These are phyloP conservation scores for Ploceus nigricollis DNA, from an alignment of 2,113 vertebrate genomes.

Conservation along the genomic window DNA sequence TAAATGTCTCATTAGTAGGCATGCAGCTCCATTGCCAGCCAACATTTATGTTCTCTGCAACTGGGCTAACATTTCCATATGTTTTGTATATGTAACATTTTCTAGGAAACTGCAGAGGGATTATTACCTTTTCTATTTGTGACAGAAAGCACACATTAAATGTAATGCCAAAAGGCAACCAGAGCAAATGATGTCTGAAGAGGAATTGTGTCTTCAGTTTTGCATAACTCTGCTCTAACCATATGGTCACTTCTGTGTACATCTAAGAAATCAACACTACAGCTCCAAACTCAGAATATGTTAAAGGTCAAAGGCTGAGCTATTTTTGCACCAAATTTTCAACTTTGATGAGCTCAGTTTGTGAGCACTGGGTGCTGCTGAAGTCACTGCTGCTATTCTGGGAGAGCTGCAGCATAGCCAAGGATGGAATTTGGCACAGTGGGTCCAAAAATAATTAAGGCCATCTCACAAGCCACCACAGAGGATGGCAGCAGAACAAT, in stretches of 20 bases:
- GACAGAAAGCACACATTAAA: conserved; percentile 46
- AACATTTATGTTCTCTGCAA: conserved; percentile 62
- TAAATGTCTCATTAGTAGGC: conserved; percentile 46
- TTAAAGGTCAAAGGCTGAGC: neutral
- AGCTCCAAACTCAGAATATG: neutral
- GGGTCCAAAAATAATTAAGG: neutral
- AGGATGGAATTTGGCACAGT: neutral
- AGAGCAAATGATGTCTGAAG: conserved; percentile 32
- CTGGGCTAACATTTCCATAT: conserved; percentile 46
- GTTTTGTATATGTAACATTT: conserved; percentile 34
- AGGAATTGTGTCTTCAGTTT: conserved; percentile 1
- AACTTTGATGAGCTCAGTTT: neutral
- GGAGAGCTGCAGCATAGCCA: neutral
- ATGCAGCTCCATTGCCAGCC: conserved; percentile 62
- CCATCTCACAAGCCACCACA: neutral
- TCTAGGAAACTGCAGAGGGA: conserved; percentile 9
- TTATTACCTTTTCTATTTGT: conserved; percentile 45
- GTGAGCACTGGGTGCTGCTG: neutral
- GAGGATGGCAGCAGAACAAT: neutral
- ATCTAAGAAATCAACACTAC: neutral
- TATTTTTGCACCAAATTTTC: neutral
- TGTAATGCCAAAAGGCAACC: neutral
- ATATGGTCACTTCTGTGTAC: conserved; percentile 34
- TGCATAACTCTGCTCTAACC: neutral
- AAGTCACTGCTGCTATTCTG: neutral